Conservation (phyloP, 1,140 invertebrate genomes). For the Chymomyza costata region DNA sequence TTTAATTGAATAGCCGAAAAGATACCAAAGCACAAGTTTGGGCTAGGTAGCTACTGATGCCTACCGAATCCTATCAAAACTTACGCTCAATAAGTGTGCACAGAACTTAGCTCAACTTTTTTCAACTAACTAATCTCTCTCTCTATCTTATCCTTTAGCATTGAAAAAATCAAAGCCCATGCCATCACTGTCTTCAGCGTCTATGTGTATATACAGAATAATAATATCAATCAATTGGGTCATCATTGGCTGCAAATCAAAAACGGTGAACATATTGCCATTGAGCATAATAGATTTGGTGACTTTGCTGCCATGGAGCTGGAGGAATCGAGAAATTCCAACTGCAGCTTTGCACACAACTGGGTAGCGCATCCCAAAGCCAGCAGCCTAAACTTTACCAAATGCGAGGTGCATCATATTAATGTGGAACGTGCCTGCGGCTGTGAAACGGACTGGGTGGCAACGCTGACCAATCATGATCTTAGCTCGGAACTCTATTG, state of each 20-base stretch:
- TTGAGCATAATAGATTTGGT: slow-evolving; percentile 54
- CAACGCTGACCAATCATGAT: slow-evolving; percentile 41
- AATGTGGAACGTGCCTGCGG: slow-evolving; percentile 38
- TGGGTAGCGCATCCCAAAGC: slow-evolving; percentile 32
- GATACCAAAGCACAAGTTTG: no score
- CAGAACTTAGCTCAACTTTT: no score
- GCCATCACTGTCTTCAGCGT: slow-evolving; percentile 48
- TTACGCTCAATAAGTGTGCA: no score
- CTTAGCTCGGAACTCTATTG: slow-evolving; percentile 60
- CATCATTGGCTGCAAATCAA: slow-evolving; percentile 51
- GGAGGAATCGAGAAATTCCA: slow-evolving; percentile 18
- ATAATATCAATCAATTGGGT: slow-evolving; percentile 38
- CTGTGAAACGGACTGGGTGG: slow-evolving; percentile 45
- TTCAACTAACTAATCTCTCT: no score
- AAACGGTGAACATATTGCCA: slow-evolving; percentile 35
- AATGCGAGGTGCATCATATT: slow-evolving; percentile 42
- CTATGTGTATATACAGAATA: slow-evolving; percentile 37
- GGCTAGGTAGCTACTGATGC: no score
- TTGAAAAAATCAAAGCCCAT: slow-evolving; percentile 46
- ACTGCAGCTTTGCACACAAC: slow-evolving; percentile 61
- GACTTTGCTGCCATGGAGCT: slow-evolving; percentile 45
- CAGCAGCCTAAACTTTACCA: slow-evolving; percentile 53
- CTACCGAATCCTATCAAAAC: no score
- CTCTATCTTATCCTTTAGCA: slow-evolving; percentile 31
- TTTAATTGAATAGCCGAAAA: no score